Evolutionary conservation across 2,113 vertebrate genomes (phyloP), one percentile per base, ranked within the genome.

Genomic region (Deroptyus accipitrinus): DNA sequence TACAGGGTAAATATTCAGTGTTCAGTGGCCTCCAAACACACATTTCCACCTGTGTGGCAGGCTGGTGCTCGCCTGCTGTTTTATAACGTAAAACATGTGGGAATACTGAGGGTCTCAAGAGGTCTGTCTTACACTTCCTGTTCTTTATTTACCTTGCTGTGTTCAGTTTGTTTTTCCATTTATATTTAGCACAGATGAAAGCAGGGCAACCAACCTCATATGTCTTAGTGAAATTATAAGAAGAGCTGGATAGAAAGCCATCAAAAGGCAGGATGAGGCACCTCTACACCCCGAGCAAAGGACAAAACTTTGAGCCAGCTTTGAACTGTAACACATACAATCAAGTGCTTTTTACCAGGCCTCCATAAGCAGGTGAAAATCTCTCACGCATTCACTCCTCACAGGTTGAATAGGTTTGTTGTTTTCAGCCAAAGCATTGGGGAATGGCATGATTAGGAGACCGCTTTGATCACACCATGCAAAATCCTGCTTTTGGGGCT

Each of bases 181-280:
- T 97, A 96, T 96, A 96, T 96, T 94, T 97, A 96, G 94, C 91
- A 80, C 91, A 91, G 92, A 97, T 96, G 92, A 96, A 96, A 97
- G 92, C 6, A 0, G 59, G 70, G 63, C 70, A 85, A 76, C 81
- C 59, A 54, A 76, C 88, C 92, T 96, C 91, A 83, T 91, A 76
- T 94, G 59, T 96, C 88, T 91, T 14, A 59, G 86, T 42, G 74
- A 91, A 95, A 94, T 94, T 95, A 95, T 92, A 68, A 83, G 94
- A 94, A 95, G 96, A 90, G 73, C 55, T 75, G 61, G 79, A 62
- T 61, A 90, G 3, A 83, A 85, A 91, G 62, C 67, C 91, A 74
- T 89, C 81, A 95, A 94, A 94, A 92, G 78, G 81, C 88, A 92
- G 91, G 83, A 92, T 89, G 88, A 83, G 81, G 51, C 81, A 69